phyloP scores from a whole-genome alignment of 2,797 vertebrate genomes.

The Siniperca obscura region DNA sequence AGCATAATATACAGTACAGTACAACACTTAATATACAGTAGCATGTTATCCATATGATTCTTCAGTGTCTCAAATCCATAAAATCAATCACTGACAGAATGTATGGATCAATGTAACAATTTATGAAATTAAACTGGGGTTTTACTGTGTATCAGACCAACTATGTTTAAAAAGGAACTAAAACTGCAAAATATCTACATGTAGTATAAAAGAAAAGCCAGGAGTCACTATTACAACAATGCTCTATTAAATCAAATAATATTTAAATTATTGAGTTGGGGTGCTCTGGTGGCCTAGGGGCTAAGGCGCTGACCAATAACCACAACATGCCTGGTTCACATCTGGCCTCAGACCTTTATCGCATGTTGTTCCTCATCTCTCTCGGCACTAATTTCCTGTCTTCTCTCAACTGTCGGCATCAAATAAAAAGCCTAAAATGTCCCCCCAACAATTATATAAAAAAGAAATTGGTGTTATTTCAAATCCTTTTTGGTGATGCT shows the following conservation, averaged over 20 bases:
- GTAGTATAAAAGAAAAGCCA: not conserved
- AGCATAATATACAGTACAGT: too few relatives aligned
- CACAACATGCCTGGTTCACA: not conserved
- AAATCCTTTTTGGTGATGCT: not conserved
- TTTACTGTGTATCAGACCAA: not conserved
- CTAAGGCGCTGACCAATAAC: not conserved
- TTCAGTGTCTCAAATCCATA: not conserved
- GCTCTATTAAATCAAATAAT: not conserved
- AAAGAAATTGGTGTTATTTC: not conserved
- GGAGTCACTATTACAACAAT: not conserved
- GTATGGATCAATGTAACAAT: not conserved
- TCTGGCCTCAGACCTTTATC: slow-evolving; percentile 5
- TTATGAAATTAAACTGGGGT: not conserved
- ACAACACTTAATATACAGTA: too few relatives aligned
- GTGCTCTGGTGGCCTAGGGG: rapidly evolving
- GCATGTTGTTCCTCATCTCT: not conserved
- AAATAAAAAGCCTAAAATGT: not conserved
- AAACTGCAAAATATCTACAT: not conserved
- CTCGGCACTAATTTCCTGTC: slow-evolving; percentile 14
- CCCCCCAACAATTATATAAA: not conserved
- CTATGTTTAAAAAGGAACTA: not conserved
- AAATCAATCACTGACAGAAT: not conserved
- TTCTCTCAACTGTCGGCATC: not conserved
- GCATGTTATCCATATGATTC: not conserved
- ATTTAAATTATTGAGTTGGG: not conserved